These are phyloP conservation scores for Varanus salvator DNA, from an alignment of 2,113 vertebrate species.

Conservation along the genomic window DNA sequence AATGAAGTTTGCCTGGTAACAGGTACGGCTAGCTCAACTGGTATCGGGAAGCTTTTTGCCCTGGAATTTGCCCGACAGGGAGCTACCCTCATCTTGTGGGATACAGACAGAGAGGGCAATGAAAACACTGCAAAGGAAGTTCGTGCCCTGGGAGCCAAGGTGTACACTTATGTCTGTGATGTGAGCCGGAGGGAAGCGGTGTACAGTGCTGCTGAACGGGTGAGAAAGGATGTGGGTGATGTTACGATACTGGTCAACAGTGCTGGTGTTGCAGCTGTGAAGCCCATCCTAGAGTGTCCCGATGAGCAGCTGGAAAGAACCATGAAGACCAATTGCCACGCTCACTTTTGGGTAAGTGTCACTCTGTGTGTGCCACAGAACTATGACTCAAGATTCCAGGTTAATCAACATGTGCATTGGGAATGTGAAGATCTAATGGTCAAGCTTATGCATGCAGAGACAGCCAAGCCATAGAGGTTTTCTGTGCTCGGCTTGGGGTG, in stretches of 20 bases:
- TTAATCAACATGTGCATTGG: not conserved
- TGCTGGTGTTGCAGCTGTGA: constrained; percentile 2
- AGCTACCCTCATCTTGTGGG: constrained; percentile 77
- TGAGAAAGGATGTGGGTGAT: constrained; percentile 65
- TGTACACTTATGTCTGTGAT: constrained; percentile 71
- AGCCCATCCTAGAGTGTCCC: constrained; percentile 67
- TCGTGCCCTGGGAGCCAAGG: constrained; percentile 62
- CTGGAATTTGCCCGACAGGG: constrained; percentile 72
- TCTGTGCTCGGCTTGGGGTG: not conserved
- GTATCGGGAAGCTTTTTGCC: constrained; percentile 73
- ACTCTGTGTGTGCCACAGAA: not conserved
- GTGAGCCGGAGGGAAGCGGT: constrained; percentile 67
- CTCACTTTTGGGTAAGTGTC: constrained; percentile 75
- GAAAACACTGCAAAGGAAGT: constrained; percentile 73
- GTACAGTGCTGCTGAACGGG: constrained; percentile 55
- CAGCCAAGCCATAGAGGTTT: not conserved
- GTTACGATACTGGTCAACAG: constrained; percentile 77
- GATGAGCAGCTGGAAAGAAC: constrained; percentile 75
- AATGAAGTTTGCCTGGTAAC: constrained; percentile 76
- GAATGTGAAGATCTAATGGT: not conserved
- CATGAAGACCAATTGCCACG: constrained; percentile 76
- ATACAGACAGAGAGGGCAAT: constrained; percentile 63
- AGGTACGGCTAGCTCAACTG: constrained; percentile 51
- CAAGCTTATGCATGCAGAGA: not conserved
- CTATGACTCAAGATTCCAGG: not conserved